Conservation (phyloP, 2,888 invertebrate genomes). For the Colostygia pectinataria region DNA sequence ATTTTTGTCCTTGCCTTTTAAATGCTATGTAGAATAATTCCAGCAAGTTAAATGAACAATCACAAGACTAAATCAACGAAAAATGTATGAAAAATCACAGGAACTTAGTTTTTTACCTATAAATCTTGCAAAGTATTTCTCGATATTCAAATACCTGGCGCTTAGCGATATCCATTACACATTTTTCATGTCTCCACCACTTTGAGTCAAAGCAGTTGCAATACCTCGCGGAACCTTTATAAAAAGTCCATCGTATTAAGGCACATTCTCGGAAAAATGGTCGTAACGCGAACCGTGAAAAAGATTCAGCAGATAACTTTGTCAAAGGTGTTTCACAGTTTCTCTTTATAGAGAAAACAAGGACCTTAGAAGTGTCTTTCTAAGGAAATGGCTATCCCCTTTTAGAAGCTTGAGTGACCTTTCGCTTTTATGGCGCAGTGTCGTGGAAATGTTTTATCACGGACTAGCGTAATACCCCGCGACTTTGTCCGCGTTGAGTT, state of each 20-base stretch:
- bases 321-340: slow-evolving; percentile 57
- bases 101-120: no score
- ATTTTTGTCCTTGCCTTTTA: no score
- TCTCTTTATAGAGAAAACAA: slow-evolving; percentile 51
- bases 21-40: no score
- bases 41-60: no score
- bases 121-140: slow-evolving; percentile 6
- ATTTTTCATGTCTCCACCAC: slow-evolving; percentile 18
- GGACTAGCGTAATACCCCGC: no score
- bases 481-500: no score
- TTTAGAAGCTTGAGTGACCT: slow-evolving; percentile 42
- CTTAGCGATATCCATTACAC: slow-evolving; percentile 28
- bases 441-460: slow-evolving; percentile 26
- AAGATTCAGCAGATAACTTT: slow-evolving; percentile 59
- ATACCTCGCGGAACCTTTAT: slow-evolving; percentile 36
- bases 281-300: slow-evolving; percentile 47
- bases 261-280: slow-evolving; percentile 24
- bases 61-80: no score
- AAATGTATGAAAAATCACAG: no score
- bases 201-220: slow-evolving; percentile 34
- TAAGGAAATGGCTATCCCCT: slow-evolving; percentile 49
- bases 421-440: slow-evolving; percentile 29
- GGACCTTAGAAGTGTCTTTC: slow-evolving; percentile 47
- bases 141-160: slow-evolving; percentile 16
- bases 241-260: slow-evolving; percentile 26